Conservation (phyloP, 2,888 invertebrate species). For the Folsomia candida region DNA sequence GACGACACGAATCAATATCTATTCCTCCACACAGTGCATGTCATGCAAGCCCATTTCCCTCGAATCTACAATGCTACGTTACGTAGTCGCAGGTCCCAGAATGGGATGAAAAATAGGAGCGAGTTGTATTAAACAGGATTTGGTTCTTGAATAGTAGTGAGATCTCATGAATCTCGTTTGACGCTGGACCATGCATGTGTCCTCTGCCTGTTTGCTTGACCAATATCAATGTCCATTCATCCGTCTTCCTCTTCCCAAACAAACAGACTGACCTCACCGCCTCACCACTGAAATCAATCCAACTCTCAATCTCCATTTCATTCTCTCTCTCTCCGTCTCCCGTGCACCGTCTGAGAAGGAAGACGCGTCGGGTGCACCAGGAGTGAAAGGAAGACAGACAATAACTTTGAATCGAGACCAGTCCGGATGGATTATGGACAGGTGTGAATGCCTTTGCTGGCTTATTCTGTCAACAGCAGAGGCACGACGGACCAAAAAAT, state of each 20-base stretch:
- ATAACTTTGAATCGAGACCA: neutral
- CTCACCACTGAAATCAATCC: neutral
- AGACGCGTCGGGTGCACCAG: too few species aligned
- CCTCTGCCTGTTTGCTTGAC: neutral
- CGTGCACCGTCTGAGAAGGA: too few species aligned
- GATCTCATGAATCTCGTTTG: slow-evolving; percentile 8
- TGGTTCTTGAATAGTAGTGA: neutral
- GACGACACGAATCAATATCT: slow-evolving; percentile 9
- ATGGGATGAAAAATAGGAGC: neutral
- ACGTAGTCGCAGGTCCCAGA: neutral
- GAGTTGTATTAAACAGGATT: neutral
- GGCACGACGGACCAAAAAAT: too few species aligned
- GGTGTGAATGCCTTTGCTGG: neutral
- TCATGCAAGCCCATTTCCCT: too few species aligned
- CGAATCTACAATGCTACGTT: slow-evolving; percentile 39
- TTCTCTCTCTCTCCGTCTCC: neutral
- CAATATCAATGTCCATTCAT: neutral
- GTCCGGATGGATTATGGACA: neutral
- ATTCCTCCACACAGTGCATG: neutral
- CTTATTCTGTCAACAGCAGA: slow-evolving; percentile 1
- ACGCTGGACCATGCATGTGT: neutral
- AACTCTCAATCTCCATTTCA: neutral
- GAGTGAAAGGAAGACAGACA: too few species aligned
- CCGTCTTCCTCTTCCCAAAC: neutral
- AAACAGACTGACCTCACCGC: neutral